A percentile compares a stretch with the other conserved stretches of the same genome.
Evolutionary conservation across 2,888 invertebrate genomes (phyloP).

Genomic region (Synergus gifuensis): DNA sequence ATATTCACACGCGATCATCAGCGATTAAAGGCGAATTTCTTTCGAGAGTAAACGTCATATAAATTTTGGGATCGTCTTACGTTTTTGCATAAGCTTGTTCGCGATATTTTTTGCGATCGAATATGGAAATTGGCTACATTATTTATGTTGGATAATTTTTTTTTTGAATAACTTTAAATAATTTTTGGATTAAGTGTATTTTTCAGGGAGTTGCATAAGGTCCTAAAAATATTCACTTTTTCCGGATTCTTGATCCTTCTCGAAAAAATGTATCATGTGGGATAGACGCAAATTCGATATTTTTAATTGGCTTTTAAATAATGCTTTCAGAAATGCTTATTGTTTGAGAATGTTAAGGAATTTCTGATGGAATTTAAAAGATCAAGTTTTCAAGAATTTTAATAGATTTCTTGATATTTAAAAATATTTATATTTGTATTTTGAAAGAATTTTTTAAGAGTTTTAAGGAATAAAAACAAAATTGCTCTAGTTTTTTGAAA

Average conservation of each 20-base stretch:
- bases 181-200: not conserved
- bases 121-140: not conserved
- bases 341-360: too few species aligned
- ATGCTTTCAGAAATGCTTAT: too few species aligned
- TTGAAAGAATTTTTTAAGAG: too few species aligned
- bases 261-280: not conserved
- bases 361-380: too few species aligned
- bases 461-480: too few species aligned
- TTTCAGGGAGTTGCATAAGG: not conserved
- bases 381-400: too few species aligned
- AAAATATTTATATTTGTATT: too few species aligned
- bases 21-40: not conserved
- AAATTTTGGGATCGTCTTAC: not conserved
- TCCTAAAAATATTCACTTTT: not conserved
- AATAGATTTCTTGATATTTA: too few species aligned
- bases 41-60: not conserved
- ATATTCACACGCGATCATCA: constrained; percentile 4
- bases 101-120: not conserved
- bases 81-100: constrained; percentile 7
- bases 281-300: too few species aligned
- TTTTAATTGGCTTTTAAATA: too few species aligned
- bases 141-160: not conserved
- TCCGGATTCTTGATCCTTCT: not conserved
- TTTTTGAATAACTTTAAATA: not conserved
- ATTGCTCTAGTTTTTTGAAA: too few species aligned